Conservation (phyloP, 2,888 invertebrate genomes). For the Euplexia lucipara region DNA sequence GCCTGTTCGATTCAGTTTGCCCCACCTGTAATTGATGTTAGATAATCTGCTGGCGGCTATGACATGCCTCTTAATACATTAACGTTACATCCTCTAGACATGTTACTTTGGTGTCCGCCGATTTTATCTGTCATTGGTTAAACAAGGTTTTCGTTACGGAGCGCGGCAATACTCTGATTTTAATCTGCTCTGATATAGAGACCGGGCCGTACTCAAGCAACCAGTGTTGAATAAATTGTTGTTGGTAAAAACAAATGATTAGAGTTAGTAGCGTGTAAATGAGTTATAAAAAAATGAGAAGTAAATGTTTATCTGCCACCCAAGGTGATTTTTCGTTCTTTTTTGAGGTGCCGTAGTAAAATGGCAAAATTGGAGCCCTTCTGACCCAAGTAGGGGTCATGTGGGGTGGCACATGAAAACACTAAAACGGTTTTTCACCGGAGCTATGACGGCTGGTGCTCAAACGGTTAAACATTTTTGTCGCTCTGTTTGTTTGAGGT, state of each 20-base stretch:
- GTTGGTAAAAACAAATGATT: slow-evolving; percentile 37
- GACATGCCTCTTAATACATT: slow-evolving; percentile 66
- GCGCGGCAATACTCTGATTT: slow-evolving; percentile 55
- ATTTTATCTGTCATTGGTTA: slow-evolving; percentile 68
- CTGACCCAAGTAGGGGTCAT: too few species aligned
- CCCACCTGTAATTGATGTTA: slow-evolving; percentile 68
- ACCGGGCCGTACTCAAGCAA: slow-evolving; percentile 36
- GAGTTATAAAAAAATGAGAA: not conserved
- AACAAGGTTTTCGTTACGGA: slow-evolving; percentile 66
- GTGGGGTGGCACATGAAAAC: not conserved
- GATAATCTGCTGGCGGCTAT: slow-evolving; percentile 66
- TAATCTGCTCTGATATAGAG: slow-evolving; percentile 52
- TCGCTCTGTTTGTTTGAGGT: too few species aligned
- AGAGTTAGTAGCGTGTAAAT: slow-evolving; percentile 19
- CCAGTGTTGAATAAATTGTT: slow-evolving; percentile 46
- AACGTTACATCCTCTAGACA: slow-evolving; percentile 63
- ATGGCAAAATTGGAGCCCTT: too few species aligned
- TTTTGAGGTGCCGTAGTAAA: not conserved
- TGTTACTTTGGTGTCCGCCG: slow-evolving; percentile 64
- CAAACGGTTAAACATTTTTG: too few species aligned
- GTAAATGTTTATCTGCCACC: slow-evolving; percentile 3
- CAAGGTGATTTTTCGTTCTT: not conserved
- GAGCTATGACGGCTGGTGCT: too few species aligned
- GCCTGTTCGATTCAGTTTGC: slow-evolving; percentile 63
- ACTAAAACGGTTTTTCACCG: too few species aligned